Evolutionary conservation across 2,888 invertebrate species (phyloP).

Genomic region (Himalopsyche anomala): DNA sequence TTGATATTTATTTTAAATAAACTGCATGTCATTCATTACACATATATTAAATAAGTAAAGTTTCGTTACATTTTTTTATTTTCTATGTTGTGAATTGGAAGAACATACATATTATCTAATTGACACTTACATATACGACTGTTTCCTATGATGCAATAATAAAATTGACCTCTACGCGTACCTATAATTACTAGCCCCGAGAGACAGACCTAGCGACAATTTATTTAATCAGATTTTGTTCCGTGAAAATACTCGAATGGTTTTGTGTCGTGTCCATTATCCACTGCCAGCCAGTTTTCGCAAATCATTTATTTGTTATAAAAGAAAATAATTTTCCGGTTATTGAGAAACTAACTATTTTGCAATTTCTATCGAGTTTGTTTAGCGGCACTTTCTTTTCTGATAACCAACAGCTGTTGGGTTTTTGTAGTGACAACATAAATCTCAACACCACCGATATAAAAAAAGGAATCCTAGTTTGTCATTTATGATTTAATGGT

Average conservation of each 20-base stretch:
- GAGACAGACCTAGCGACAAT: neutral
- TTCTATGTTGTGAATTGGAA: too few species aligned
- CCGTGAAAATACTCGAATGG: neutral
- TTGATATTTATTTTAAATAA: too few species aligned
- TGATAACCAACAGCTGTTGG: neutral
- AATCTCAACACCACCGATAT: too few species aligned
- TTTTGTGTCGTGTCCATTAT: neutral
- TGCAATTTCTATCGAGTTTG: neutral
- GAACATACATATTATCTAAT: too few species aligned
- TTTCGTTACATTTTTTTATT: too few species aligned
- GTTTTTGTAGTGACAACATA: too few species aligned
- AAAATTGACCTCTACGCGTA: conserved; percentile 1
- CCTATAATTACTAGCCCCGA: neutral
- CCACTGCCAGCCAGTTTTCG: neutral
- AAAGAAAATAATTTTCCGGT: neutral
- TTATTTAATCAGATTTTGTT: neutral
- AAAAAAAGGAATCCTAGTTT: too few species aligned
- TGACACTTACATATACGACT: too few species aligned
- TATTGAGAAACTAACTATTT: neutral
- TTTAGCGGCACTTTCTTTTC: conserved; percentile 5
- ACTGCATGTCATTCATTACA: too few species aligned
- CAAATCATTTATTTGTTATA: neutral
- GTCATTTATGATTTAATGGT: too few species aligned
- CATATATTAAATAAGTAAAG: too few species aligned
- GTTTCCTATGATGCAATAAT: neutral